phyloP scores from a whole-genome alignment of 2,888 invertebrate species.

The Oegoconia quadripuncta region DNA sequence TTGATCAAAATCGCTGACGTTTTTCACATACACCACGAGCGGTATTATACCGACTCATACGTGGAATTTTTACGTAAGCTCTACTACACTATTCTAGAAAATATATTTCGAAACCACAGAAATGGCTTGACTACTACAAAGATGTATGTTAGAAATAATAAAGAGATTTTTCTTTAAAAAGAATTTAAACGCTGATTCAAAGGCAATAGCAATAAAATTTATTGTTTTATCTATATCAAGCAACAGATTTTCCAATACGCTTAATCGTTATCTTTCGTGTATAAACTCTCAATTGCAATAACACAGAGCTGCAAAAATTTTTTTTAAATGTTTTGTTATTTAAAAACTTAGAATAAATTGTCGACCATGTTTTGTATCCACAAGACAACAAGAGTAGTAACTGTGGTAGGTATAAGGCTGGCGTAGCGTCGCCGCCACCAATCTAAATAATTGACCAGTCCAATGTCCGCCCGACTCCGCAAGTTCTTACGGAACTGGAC shows the following conservation, averaged over 20 bases:
- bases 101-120: conserved; percentile 60
- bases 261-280: too few relatives aligned
- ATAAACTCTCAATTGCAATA: too few relatives aligned
- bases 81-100: conserved; percentile 48
- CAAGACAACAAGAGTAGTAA: background rate
- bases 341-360: too few relatives aligned
- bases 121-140: conserved; percentile 45
- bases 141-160: conserved; percentile 34
- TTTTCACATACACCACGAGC: conserved; percentile 25
- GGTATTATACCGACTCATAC: conserved; percentile 51
- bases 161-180: conserved; percentile 23
- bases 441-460: conserved; percentile 78
- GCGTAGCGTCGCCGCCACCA: conserved; percentile 54
- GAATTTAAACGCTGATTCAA: conserved; percentile 21
- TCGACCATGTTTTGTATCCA: too few relatives aligned
- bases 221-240: too few relatives aligned
- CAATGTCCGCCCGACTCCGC: conserved; percentile 65
- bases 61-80: conserved; percentile 74
- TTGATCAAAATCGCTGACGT: conserved; percentile 1
- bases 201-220: conserved; percentile 6
- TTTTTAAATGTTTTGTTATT: too few relatives aligned
- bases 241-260: too few relatives aligned
- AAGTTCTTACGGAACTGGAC: conserved; percentile 46
- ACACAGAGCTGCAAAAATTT: too few relatives aligned
- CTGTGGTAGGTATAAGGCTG: conserved; percentile 33